Evolutionary conservation across 2,888 invertebrate genomes (phyloP).

Genomic region (Heliconius aoede): DNA sequence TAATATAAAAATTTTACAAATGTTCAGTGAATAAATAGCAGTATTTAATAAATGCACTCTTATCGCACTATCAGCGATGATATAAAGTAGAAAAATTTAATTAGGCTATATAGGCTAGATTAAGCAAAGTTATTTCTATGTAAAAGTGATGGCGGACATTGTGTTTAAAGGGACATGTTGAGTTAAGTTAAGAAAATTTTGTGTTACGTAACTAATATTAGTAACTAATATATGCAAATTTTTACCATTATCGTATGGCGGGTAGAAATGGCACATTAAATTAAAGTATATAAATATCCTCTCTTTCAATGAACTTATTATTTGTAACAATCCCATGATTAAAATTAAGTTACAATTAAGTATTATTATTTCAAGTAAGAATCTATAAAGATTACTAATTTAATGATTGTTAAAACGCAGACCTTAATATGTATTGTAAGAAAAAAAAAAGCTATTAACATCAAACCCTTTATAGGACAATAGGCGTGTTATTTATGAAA

Average conservation of each 20-base stretch:
- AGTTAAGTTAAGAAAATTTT: not conserved
- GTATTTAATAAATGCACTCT: not conserved
- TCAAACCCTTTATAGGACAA: not conserved
- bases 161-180: not conserved
- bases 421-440: no score
- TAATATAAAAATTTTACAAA: constrained; percentile 17
- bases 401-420: no score
- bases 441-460: not conserved
- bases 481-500: constrained; percentile 8
- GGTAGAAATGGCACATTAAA: not conserved
- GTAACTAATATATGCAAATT: no score
- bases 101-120: not conserved
- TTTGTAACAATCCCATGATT: not conserved
- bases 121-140: not conserved
- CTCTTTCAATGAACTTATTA: not conserved
- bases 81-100: not conserved
- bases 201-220: not conserved
- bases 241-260: not conserved
- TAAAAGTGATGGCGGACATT: not conserved
- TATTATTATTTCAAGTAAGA: not conserved
- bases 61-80: not conserved
- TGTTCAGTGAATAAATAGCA: not conserved
- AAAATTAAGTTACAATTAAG: not conserved
- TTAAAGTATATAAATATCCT: not conserved
- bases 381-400: no score